Base-by-base conservation (phyloP, 2,797 vertebrate species). In the Falco berigora region DNA sequence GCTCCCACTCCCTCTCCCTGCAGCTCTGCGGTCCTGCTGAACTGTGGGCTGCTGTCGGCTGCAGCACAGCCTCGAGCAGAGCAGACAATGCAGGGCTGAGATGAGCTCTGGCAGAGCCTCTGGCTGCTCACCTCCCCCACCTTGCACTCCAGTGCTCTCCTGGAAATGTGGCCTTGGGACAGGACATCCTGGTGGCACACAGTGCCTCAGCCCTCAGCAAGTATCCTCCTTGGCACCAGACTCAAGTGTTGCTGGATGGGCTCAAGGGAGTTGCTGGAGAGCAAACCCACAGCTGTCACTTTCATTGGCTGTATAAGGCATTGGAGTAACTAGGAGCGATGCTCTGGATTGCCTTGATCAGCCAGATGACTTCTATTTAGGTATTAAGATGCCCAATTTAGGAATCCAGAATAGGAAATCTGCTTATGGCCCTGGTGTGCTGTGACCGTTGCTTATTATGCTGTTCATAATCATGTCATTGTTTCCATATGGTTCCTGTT, bases 281-380 rank as follows among this genome's bases (percentile, higher is more conserved):
- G 13, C 44, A 83, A 90, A 77, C 9, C 27, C 83, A 61, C 16
- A 75, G 66, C 50, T 84, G 36, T 40, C 34, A 5, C 72, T 84
- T 75, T 62, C 42, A 73, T 42, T 66, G 62, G 38, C 66, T 69
- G 66, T 50, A 13, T 58, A 75, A 88, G 69, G 66, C 24, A 0
- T 36, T 78, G 56, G 32, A 81, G 62, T 96, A 94, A 88, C 88
- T 62, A 32, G 50, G 66, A 95, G 58, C 93, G 59, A 87, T 76
- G 62, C 27, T 62, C 79, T 81, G 86, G 59, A 63, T 92, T 81
- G 86, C 63, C 63, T 55, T 73, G 46, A 74, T 76, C 44, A 66
- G 58, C 36, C 83, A 92, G 80, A 93, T 78, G 55, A 86, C 50
- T 94, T 89, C 80, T 90, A 82, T 96, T 96, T 94, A 63, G 50